Base-by-base conservation (phyloP, 2,888 invertebrate genomes). In the Geophilus truncorum region DNA sequence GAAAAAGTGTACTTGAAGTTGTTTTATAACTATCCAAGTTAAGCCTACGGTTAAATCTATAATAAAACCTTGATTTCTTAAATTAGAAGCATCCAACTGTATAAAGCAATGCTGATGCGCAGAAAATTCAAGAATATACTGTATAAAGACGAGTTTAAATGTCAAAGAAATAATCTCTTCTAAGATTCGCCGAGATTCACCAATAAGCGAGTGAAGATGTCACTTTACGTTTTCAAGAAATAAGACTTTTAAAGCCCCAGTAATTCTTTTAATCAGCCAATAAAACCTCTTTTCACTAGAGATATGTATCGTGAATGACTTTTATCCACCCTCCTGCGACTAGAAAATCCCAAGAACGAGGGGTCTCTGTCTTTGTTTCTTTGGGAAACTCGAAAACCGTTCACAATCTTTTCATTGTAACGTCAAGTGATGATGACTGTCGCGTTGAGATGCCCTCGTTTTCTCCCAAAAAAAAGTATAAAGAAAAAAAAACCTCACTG, bases 311-410 rank as follows among this genome's bases (percentile, higher is more conserved):
- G n/a, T 25, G 70, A 70, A 70, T 70, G 70, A 70, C 70, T 70
- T 70, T 28, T 70, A 28, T 70, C 70, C 70, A 70, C 70, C 28
- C 70, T 70, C 70, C 25, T 51, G 51, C 51, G 51, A 51, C 51
- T 15, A 51, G 51, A 18, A 51, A 51, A 51, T 51, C 51, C n/a
- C 7, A 51, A 51, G 51, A 70, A 70, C 10, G 70, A 70, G 28
- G 70, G 70, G 70, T 70, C 70, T 70, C 70, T 70, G 70, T 70
- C 70, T 70, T 70, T 70, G 70, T 70, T 70, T 70, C 70, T 70
- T 70, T 70, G 70, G n/a, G 70, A 70, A 70, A 70, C 70, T 70
- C 28, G 25, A 70, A 70, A 70, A 70, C 70, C 70, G 28, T 70
- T 70, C 70, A 70, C 70, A 25, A 70, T 70, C 70, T 70, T 70